phyloP scores from a whole-genome alignment of 2,888 invertebrate genomes.

The Asteroscopus sphinx region DNA sequence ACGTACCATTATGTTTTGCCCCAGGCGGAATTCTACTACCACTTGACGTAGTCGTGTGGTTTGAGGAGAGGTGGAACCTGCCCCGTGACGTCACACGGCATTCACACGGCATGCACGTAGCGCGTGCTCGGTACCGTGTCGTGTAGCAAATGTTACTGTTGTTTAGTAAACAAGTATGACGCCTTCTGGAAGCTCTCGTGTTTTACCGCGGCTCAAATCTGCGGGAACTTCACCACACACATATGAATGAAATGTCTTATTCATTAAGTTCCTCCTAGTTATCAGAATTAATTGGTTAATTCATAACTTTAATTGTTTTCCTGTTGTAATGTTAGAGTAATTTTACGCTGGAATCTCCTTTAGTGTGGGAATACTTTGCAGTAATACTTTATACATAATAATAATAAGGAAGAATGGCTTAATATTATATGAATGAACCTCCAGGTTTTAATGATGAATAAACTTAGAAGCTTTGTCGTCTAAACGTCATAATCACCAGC shows the following conservation, averaged over 20 bases:
- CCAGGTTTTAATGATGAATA: no score
- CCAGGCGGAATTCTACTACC: no score
- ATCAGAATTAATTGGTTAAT: slow-evolving; percentile 31
- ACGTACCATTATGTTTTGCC: background rate
- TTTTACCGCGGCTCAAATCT: slow-evolving; percentile 11
- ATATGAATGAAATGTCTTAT: slow-evolving; percentile 22
- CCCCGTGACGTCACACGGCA: slow-evolving; percentile 2
- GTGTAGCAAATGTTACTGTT: background rate
- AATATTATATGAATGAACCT: no score
- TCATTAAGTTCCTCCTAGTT: slow-evolving; percentile 24
- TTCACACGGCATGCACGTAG: slow-evolving; percentile 5
- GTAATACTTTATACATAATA: slow-evolving; percentile 9
- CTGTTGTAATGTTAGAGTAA: slow-evolving; percentile 21
- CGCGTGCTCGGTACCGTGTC: slow-evolving; percentile 4
- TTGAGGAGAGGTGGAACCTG: background rate
- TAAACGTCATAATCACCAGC: no score
- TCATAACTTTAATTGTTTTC: slow-evolving; percentile 29
- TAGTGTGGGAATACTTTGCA: slow-evolving; percentile 16
- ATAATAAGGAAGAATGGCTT: background rate
- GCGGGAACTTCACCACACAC: slow-evolving; percentile 7
- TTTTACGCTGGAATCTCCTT: slow-evolving; percentile 6
- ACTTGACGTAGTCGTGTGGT: slow-evolving; percentile 20
- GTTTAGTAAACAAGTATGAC: slow-evolving; percentile 15
- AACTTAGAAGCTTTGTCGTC: no score
- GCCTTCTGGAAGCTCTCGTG: background rate